Base-by-base conservation (phyloP, 2,113 vertebrate species). In the Phyllostomus hastatus region DNA sequence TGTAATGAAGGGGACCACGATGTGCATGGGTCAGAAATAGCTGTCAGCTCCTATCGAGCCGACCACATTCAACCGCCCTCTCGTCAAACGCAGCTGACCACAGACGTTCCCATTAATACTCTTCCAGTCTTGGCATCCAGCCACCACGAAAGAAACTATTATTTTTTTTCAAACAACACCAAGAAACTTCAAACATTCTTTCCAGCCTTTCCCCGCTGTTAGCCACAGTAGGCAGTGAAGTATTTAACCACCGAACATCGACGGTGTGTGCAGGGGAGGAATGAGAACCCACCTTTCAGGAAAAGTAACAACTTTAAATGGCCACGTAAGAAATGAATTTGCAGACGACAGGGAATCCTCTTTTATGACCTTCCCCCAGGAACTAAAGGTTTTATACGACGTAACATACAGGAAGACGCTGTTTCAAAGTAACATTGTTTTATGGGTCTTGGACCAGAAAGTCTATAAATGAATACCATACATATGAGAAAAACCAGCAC, bases 351-450 rank as follows among this genome's bases (percentile, higher is more conserved):
- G 59, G 72, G 76, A 83, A 66, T 70, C 72, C 38, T 96, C 86
- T 96, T 95, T 95, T 84, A 95, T 48, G 96, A 90, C 17, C 54
- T 88, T 81, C 38, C 70, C 33, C 46, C n/a, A 76, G 80, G 84
- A 96, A 88, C 57, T 78, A 73, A 91, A 93, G 31, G 17, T 95
- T 91, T 93, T 96, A 80, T 59, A 69, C 1, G 88, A n/a, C 66
- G 78, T 78, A 91, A 86, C n/a, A 82, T 50, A 73, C 41, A 96
- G 85, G 78, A 97, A 96, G 92, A 91, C 0, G 0, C 52, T 72
- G 76, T 80, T 91, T 88, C 70, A 90, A 91, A 97, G 73, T 82
- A 61, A 59, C 75, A 76, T 81, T 93, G 79, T 75, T 96, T 97
- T 90, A 94, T 84, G 35, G 43, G 67, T 59, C 92, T 92, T 95